Percentiles rank a stretch among this genome's conserved stretches.
Conservation (phyloP, 2,113 vertebrate species). For the Polypterus bichir region DNA sequence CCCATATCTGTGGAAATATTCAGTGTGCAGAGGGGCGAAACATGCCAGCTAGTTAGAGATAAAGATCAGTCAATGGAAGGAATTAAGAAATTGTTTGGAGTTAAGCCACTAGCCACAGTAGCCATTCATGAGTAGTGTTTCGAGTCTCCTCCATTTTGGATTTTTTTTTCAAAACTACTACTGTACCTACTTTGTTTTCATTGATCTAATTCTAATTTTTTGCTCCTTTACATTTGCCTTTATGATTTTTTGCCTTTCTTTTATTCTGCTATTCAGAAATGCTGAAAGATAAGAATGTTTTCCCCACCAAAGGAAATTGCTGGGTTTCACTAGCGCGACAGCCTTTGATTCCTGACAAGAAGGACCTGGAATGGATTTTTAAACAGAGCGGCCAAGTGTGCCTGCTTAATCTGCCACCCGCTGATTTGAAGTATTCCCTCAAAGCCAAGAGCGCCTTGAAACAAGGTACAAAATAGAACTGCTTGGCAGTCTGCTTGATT, state of each 20-base stretch:
- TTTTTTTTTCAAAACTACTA: too few species aligned
- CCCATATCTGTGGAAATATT: too few species aligned
- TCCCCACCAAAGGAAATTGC: slow-evolving; percentile 47
- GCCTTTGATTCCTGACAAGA: slow-evolving; percentile 47
- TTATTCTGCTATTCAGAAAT: slow-evolving; percentile 32
- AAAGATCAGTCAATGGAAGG: too few species aligned
- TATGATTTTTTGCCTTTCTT: background rate
- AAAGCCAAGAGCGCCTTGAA: slow-evolving; percentile 17
- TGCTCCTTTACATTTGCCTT: background rate
- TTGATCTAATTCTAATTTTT: too few species aligned
- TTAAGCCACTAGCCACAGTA: too few species aligned
- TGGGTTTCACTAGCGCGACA: slow-evolving; percentile 47
- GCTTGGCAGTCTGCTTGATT: too few species aligned
- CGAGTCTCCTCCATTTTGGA: too few species aligned
- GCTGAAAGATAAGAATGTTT: slow-evolving; percentile 42
- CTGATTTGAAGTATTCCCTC: slow-evolving; percentile 31
- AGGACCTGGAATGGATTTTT: slow-evolving; percentile 53
- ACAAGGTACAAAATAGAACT: slow-evolving; percentile 13
- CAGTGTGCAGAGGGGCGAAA: too few species aligned
- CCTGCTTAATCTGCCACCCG: slow-evolving; percentile 46
- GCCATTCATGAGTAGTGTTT: too few species aligned
- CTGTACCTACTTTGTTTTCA: too few species aligned
- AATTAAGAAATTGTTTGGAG: too few species aligned
- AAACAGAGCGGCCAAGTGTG: slow-evolving; percentile 34
- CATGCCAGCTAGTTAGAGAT: too few species aligned